These are phyloP conservation scores for Macaria liturata DNA, from an alignment of 2,888 invertebrate genomes.

Conservation along the genomic window DNA sequence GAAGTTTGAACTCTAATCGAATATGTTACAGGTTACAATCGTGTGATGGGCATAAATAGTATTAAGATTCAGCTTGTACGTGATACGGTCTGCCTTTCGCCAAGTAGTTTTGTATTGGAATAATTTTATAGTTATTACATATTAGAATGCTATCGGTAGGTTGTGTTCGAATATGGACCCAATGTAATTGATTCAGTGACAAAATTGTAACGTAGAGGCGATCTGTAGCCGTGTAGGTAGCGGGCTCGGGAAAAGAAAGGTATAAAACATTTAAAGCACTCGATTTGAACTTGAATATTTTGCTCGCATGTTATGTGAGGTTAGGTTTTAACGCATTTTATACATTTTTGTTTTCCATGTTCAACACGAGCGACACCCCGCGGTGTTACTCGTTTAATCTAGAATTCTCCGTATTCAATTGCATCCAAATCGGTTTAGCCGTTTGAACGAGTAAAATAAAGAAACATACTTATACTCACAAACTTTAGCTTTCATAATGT, in stretches of 20 bases:
- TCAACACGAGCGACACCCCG: too few relatives aligned
- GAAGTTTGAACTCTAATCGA: conserved; percentile 39
- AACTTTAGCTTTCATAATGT: too few relatives aligned
- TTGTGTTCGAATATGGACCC: conserved; percentile 33
- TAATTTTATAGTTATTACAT: conserved; percentile 81
- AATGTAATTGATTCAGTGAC: conserved; percentile 34
- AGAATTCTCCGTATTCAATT: too few relatives aligned
- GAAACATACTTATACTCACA: too few relatives aligned
- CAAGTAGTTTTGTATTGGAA: conserved; percentile 78
- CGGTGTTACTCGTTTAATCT: too few relatives aligned
- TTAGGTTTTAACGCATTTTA: neutral
- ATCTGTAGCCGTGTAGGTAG: conserved; percentile 15
- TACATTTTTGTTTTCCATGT: neutral
- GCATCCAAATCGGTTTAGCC: too few relatives aligned
- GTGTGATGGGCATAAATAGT: conserved; percentile 40
- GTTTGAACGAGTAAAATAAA: too few relatives aligned
- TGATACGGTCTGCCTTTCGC: conserved; percentile 78
- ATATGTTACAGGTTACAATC: conserved; percentile 45
- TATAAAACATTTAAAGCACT: conserved; percentile 15
- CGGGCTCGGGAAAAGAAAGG: conserved; percentile 15
- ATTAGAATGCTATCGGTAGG: conserved; percentile 65
- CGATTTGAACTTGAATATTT: conserved; percentile 3
- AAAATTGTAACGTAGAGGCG: conserved; percentile 18
- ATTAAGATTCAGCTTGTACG: conserved; percentile 72
- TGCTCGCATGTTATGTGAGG: neutral